Base-by-base conservation (phyloP, 2,888 invertebrate species). In the Nomada flava region DNA sequence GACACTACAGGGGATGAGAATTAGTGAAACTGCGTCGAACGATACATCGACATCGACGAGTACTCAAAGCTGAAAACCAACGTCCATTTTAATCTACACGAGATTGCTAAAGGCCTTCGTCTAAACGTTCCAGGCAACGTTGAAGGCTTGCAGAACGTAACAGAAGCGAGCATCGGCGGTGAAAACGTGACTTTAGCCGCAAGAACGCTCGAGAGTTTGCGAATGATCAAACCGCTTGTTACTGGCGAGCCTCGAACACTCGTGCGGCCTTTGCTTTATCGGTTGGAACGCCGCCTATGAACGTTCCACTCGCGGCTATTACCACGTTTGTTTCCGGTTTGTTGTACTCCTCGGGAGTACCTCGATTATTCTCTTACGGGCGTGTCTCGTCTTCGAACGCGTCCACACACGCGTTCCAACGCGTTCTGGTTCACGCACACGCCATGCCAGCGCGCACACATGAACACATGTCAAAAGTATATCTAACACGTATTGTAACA, bases 401-500 rank as follows among this genome's bases (percentile, higher is more conserved):
- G 20, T 59, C 59, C 29, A 18, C 23, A 62, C 74, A 29, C 26
- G 11, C 44, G 52, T 26, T 9, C 13, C 44, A 29, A 7, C n/a
- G 2, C 26, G 67, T 29, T 55, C 55, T n/a, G 20, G 15, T 18
- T 20, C 20, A 47, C 42, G 44, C 26, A 50, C 13, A 50, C 59
- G 69, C 29, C 60, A 62, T 59, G 68, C 74, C 74, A 55, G 75
- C 64, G 44, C 52, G 70, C 53, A 64, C 68, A 70, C 62, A 63
- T 47, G 29, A 18, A 57, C 23, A 52, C 62, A 50, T 52, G 47
- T 18, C 42, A 23, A 62, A 71, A 26, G 53, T 73, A 83, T 83
- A 83, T 82, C 18, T 76, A 62, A 82, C 73, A 85, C 52, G 73
- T 83, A 85, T 64, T 84, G 59, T 83, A 81, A 82, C 64, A 80